Conservation (phyloP, 2,113 vertebrate genomes). For the Telmatochromis sp. region DNA sequence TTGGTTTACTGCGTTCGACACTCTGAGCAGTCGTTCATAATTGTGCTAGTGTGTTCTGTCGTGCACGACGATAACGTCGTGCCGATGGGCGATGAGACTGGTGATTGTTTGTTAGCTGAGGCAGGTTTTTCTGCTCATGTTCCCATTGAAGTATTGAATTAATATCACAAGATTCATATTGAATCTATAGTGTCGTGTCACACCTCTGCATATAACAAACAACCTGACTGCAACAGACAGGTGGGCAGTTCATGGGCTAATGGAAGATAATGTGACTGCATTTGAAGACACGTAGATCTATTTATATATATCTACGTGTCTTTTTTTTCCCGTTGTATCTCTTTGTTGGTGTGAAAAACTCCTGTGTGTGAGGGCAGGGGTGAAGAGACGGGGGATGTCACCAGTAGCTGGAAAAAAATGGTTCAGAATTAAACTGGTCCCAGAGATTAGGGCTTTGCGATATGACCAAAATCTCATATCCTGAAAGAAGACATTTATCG, state of each 20-base stretch:
- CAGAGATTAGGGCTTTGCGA: background rate
- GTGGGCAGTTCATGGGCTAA: background rate
- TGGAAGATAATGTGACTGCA: background rate
- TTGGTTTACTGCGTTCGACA: background rate
- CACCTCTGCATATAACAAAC: background rate
- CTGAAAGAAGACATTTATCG: rapidly evolving
- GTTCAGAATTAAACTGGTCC: background rate
- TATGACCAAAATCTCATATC: background rate
- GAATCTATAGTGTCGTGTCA: background rate
- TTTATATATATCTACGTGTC: rapidly evolving
- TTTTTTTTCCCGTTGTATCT: rapidly evolving
- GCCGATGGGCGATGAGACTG: background rate
- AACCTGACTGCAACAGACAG: rapidly evolving
- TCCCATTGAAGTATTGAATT: rapidly evolving
- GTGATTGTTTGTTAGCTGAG: background rate
- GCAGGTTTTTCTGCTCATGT: background rate
- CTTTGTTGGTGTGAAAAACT: rapidly evolving
- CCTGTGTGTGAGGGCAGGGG: rapidly evolving
- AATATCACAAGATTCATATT: background rate
- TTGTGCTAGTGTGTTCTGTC: background rate
- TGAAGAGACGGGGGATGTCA: background rate
- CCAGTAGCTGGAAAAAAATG: rapidly evolving
- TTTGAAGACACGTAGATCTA: rapidly evolving
- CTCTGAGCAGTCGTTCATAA: rapidly evolving
- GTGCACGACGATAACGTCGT: rapidly evolving